A percentile compares a stretch with the other conserved stretches of the same genome.
Evolutionary conservation across 2,888 invertebrate genomes (phyloP).

Genomic region (Platypus cylindrus): DNA sequence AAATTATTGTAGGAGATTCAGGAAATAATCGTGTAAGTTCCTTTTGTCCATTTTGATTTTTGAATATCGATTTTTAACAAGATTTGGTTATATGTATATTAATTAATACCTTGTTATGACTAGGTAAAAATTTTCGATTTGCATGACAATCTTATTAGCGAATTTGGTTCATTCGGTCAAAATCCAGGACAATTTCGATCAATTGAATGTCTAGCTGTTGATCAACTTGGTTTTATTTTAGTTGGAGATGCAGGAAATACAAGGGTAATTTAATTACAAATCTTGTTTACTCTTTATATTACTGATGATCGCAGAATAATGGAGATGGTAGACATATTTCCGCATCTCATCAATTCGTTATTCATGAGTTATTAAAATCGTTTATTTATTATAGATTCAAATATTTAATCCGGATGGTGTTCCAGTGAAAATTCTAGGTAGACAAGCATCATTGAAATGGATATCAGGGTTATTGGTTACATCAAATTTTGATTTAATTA

Average conservation of each 20-base stretch:
- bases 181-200: slow-evolving; percentile 58
- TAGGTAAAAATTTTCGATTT: slow-evolving; percentile 37
- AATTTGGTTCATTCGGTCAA: slow-evolving; percentile 54
- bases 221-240: slow-evolving; percentile 58
- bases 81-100: background rate
- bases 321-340: no score
- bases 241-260: slow-evolving; percentile 72
- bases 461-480: slow-evolving; percentile 55
- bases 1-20: slow-evolving; percentile 49
- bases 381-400: slow-evolving; percentile 39
- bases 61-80: background rate
- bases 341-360: background rate
- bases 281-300: no score
- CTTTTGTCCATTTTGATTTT: slow-evolving; percentile 28
- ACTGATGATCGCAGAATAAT: no score
- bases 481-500: slow-evolving; percentile 46
- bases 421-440: slow-evolving; percentile 53
- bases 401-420: slow-evolving; percentile 60
- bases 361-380: background rate
- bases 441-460: slow-evolving; percentile 45
- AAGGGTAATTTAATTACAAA: slow-evolving; percentile 27
- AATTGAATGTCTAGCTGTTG: slow-evolving; percentile 60
- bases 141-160: slow-evolving; percentile 42
- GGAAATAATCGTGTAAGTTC: slow-evolving; percentile 51
- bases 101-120: background rate